Percentiles rank a stretch among this genome's conserved stretches.
These are phyloP conservation scores for Stigmatopora nigra DNA, from an alignment of 2,113 vertebrate species.

Conservation along the genomic window DNA sequence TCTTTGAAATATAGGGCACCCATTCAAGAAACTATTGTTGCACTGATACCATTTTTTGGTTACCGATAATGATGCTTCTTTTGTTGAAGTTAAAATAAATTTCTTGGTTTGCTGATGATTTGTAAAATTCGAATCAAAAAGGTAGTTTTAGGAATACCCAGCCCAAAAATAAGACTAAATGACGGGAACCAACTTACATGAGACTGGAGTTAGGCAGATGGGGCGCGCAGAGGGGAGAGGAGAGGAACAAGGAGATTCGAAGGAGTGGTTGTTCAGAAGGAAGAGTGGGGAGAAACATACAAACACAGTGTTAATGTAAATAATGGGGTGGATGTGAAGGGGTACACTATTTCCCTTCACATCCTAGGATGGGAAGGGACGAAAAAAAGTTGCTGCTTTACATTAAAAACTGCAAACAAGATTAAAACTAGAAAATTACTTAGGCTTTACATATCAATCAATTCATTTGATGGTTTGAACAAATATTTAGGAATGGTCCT, in stretches of 20 bases:
- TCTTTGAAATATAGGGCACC: neutral
- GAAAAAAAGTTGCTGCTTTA: slow-evolving; percentile 10
- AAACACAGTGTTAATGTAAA: slow-evolving; percentile 86
- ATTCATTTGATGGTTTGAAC: neutral
- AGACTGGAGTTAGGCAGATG: slow-evolving; percentile 95
- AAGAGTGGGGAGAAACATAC: slow-evolving; percentile 68
- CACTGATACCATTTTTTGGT: too few relatives aligned
- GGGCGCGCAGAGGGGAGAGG: slow-evolving; percentile 75
- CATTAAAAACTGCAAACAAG: slow-evolving; percentile 35
- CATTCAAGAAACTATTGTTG: neutral
- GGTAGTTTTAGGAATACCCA: slow-evolving; percentile 35
- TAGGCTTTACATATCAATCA: too few relatives aligned
- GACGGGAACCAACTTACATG: slow-evolving; percentile 93
- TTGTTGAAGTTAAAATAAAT: neutral
- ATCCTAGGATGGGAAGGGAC: slow-evolving; percentile 22
- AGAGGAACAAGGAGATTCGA: slow-evolving; percentile 71
- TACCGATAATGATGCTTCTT: too few relatives aligned
- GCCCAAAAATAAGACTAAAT: slow-evolving; percentile 54
- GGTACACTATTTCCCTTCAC: too few relatives aligned
- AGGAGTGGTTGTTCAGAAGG: slow-evolving; percentile 76
- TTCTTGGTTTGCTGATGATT: neutral
- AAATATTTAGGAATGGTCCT: too few relatives aligned
- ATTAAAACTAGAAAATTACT: slow-evolving; percentile 33
- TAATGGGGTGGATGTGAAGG: slow-evolving; percentile 58
- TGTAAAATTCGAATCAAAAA: slow-evolving; percentile 4